Evolutionary conservation across 1,140 invertebrate genomes (phyloP).

Genomic region (Psix sp.): DNA sequence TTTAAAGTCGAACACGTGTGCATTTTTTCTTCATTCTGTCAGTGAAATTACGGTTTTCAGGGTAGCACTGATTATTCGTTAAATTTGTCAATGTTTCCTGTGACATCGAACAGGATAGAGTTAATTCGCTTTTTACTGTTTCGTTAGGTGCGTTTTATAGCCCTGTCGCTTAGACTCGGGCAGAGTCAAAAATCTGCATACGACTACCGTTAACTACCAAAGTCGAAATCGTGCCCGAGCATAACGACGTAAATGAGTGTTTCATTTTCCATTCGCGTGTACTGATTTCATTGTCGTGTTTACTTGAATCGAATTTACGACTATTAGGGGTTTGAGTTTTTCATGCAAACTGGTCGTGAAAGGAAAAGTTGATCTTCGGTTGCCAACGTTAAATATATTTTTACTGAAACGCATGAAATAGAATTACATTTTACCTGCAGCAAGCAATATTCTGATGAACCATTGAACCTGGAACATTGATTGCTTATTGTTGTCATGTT

Average conservation of each 20-base stretch:
- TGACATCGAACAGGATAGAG: conserved; percentile 51
- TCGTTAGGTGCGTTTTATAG: conserved; percentile 49
- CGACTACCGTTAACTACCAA: conserved; percentile 26
- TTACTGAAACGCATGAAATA: neutral
- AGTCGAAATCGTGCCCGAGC: conserved; percentile 25
- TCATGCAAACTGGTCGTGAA: conserved; percentile 1
- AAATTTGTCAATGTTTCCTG: conserved; percentile 55
- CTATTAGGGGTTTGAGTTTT: conserved; percentile 16
- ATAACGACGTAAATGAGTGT: conserved; percentile 45
- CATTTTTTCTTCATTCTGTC: conserved; percentile 13
- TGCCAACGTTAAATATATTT: neutral
- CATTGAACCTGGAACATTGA: conserved; percentile 1
- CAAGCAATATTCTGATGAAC: conserved; percentile 3
- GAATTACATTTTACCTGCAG: neutral
- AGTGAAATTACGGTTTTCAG: conserved; percentile 10
- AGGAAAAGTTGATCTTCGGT: conserved; percentile 7
- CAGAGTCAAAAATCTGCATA: conserved; percentile 55
- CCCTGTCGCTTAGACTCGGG: conserved; percentile 39
- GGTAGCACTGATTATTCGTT: conserved; percentile 39
- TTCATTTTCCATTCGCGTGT: conserved; percentile 42
- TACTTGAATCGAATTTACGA: conserved; percentile 21
- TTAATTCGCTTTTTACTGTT: conserved; percentile 56
- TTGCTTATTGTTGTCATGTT: conserved; percentile 3
- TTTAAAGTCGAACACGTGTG: conserved; percentile 1
- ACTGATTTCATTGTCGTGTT: conserved; percentile 45